phyloP scores from a whole-genome alignment of 2,797 vertebrate genomes.

The Fundulus diaphanus region DNA sequence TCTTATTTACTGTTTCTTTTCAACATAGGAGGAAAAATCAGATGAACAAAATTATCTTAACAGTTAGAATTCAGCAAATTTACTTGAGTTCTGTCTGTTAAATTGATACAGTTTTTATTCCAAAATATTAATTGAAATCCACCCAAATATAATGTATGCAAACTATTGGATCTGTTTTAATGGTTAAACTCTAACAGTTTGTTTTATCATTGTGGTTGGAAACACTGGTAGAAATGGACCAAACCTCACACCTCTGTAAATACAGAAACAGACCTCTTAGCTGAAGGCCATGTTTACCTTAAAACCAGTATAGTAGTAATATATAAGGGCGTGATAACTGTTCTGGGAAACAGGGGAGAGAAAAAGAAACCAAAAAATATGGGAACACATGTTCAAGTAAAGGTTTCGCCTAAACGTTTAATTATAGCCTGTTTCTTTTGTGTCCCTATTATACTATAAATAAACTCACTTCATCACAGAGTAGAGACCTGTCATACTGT shows the following conservation, averaged over 20 bases:
- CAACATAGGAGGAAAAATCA: neutral
- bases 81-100: neutral
- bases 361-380: conserved; percentile 8
- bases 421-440: neutral
- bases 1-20: neutral
- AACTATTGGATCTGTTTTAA: neutral
- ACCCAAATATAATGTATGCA: neutral
- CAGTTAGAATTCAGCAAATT: neutral
- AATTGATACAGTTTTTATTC: neutral
- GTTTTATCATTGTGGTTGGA: neutral
- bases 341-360: conserved; percentile 14
- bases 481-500: neutral
- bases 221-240: neutral
- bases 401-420: neutral
- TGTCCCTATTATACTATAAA: conserved; percentile 7
- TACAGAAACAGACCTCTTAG: conserved; percentile 10
- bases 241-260: neutral
- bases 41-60: neutral
- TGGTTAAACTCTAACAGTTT: neutral
- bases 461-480: neutral
- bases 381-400: neutral
- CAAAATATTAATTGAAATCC: neutral
- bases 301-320: conserved; percentile 14
- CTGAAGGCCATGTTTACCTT: conserved; percentile 17
- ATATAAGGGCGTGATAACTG: conserved; percentile 29